These are phyloP conservation scores for Caenorhabditis remanei DNA, from an alignment of 1,140 invertebrate genomes.

Conservation along the genomic window DNA sequence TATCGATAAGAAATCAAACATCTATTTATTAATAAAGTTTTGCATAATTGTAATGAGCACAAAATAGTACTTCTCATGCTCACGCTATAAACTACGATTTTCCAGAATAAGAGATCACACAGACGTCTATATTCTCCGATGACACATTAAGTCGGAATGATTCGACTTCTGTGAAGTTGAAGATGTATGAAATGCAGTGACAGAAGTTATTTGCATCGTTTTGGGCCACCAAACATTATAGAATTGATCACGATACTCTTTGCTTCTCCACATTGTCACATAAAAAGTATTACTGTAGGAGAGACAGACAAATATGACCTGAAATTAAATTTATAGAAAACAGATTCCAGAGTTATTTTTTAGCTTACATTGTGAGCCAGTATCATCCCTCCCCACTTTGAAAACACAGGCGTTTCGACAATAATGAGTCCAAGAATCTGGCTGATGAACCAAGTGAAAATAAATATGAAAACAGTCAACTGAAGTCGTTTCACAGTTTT, in stretches of 20 bases:
- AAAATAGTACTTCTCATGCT: too few relatives aligned
- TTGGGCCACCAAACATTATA: not conserved
- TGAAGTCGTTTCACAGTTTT: constrained; percentile 17
- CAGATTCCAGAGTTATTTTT: not conserved
- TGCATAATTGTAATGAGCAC: too few relatives aligned
- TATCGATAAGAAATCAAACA: too few relatives aligned
- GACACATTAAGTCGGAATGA: too few relatives aligned
- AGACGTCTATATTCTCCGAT: too few relatives aligned
- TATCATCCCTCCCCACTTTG: not conserved
- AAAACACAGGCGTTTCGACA: not conserved
- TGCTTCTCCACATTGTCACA: constrained; percentile 1
- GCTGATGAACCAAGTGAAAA: constrained; percentile 2
- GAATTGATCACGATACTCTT: constrained; percentile 17
- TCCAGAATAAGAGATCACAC: too few relatives aligned
- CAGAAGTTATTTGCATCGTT: too few relatives aligned
- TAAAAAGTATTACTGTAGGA: constrained; percentile 9
- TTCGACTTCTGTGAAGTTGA: not conserved
- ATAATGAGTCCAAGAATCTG: not conserved
- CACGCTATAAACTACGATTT: too few relatives aligned
- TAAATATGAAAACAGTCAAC: not conserved
- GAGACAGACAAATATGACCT: not conserved
- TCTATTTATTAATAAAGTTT: too few relatives aligned
- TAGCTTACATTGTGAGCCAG: not conserved
- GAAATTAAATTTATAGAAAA: not conserved
- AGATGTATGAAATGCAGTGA: not conserved